Percentiles rank a stretch among this genome's conserved stretches.
These are phyloP conservation scores for Thaumetopoea pityocampa DNA, from an alignment of 1,140 invertebrate species.

Conservation along the genomic window DNA sequence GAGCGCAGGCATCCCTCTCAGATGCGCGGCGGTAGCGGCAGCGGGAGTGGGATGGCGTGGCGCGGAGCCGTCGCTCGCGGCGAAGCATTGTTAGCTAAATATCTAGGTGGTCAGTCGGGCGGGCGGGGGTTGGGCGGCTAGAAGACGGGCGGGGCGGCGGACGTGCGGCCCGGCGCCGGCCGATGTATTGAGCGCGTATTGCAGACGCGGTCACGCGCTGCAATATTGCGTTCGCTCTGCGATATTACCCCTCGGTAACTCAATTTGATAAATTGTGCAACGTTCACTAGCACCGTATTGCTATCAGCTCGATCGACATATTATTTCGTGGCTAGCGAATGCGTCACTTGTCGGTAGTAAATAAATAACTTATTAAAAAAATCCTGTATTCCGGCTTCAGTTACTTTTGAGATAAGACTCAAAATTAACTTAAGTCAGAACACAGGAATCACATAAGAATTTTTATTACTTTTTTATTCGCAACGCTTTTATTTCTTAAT, in stretches of 20 bases:
- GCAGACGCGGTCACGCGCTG: conserved; percentile 74
- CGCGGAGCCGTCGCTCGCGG: conserved; percentile 37
- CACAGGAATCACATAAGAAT: too few relatives aligned
- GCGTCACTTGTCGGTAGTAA: too few relatives aligned
- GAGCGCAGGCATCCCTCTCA: conserved; percentile 53
- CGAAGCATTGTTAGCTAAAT: conserved; percentile 73
- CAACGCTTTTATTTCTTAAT: too few relatives aligned
- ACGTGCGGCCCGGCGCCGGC: conserved; percentile 71
- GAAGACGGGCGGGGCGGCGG: conserved; percentile 51
- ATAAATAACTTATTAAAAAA: conserved; percentile 2
- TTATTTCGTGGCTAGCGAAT: conserved; percentile 40
- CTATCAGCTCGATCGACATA: conserved; percentile 50
- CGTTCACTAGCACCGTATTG: conserved; percentile 57
- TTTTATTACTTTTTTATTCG: too few relatives aligned
- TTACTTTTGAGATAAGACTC: too few relatives aligned
- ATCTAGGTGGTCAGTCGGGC: conserved; percentile 71
- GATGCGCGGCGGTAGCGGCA: conserved; percentile 17
- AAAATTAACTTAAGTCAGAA: too few relatives aligned
- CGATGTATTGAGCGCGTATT: conserved; percentile 76
- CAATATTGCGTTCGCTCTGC: conserved; percentile 73
- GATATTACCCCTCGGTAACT: conserved; percentile 73
- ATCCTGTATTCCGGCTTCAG: neutral
- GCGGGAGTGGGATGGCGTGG: conserved; percentile 49
- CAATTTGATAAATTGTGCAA: conserved; percentile 75
- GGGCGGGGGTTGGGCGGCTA: conserved; percentile 44